Base-by-base conservation (phyloP, 2,888 invertebrate species). In the Lacanobia wlatinum region DNA sequence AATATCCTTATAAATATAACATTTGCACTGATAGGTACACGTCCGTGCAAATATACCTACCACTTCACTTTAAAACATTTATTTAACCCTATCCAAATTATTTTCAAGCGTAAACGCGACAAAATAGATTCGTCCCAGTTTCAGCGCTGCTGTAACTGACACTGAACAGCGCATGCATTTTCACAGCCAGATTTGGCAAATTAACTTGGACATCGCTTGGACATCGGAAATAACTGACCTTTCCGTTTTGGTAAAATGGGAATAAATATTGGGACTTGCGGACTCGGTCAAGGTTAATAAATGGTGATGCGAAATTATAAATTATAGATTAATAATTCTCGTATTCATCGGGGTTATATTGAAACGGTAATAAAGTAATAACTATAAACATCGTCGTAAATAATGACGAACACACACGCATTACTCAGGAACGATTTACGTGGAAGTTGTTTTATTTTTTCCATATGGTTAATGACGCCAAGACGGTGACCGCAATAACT, bases 401-500 rank as follows among this genome's bases (percentile, higher is more conserved):
- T 52, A 65, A 66, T 80, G 66, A 80, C 56, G 58, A 62, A 21
- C 52, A 46, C 58, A 60, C 53, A 59, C 56, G 64, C 59, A 80
- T 76, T 76, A 70, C 72, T 77, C 60, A 67, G 60, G 59, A 77
- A 80, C 38, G 70, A 72, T 66, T 76, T 67, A 69, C 72, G 58
- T 64, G 38, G 72, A 80, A 71, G 40, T 55, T 18, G 59, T 67
- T 53, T 80, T 66, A 76, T 80, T 73, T 70, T 80, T 77, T 67
- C 72, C 55, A 70, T 64, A 70, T 73, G 69, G 81, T 70, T 81
- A 67, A 80, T 81, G 81, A 80, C 69, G 67, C 23, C 67, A 80
- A 70, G 48, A 23, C 52, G 66, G 60, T 76, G 58, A 80, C 73
- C 71, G 71, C 80, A 83, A 83, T 83, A 82, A 80, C 65, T 83